These are phyloP conservation scores for Thecophora atra DNA, from an alignment of 2,888 invertebrate species.

Conservation along the genomic window DNA sequence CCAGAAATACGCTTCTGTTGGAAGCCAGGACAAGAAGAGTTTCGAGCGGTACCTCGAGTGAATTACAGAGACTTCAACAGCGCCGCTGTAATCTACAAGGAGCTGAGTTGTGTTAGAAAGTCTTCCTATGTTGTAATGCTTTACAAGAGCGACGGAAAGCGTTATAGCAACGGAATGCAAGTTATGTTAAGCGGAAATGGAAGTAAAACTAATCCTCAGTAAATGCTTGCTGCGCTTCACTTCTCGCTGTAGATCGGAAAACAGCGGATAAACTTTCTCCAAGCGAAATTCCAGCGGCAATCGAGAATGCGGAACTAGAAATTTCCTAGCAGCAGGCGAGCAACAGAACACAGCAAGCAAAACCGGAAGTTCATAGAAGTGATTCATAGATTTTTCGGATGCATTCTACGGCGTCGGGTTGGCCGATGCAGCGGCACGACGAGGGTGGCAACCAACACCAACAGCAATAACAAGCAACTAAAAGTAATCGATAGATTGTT, in stretches of 20 bases:
- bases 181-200: conserved; percentile 13
- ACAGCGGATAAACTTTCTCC: not conserved
- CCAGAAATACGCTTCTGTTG: not conserved
- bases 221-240: not conserved
- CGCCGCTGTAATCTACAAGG: too few relatives aligned
- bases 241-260: not conserved
- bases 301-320: conserved; percentile 59
- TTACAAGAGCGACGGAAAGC: not conserved
- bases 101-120: too few relatives aligned
- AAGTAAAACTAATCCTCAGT: not conserved
- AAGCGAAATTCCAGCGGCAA: conserved; percentile 41
- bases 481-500: not conserved
- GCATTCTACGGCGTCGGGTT: not conserved
- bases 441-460: not conserved
- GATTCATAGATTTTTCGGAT: not conserved
- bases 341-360: conserved; percentile 49
- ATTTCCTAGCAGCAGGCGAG: conserved; percentile 58
- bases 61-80: too few relatives aligned
- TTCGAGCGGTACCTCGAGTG: too few relatives aligned
- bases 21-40: too few relatives aligned
- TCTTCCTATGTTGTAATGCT: too few relatives aligned
- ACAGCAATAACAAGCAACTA: not conserved
- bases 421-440: not conserved
- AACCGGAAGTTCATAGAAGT: conserved; percentile 55
- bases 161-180: not conserved